Evolutionary conservation across 23 tunicate species (phyloP).

Genomic region (Botrylloides violaceus): DNA sequence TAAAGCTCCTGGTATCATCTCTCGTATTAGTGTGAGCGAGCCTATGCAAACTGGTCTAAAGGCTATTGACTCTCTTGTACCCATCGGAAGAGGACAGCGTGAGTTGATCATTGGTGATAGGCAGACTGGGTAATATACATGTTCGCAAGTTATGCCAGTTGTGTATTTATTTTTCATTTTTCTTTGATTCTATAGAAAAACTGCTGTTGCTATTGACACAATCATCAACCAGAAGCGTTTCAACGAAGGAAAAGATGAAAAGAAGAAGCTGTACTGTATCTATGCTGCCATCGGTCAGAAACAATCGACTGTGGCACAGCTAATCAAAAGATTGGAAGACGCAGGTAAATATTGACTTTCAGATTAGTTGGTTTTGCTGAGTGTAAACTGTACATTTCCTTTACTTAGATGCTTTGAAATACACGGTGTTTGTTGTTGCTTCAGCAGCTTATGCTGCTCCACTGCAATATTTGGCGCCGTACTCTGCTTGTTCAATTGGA

Average conservation of each 20-base stretch:
- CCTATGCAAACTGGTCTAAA: constrained; percentile 99
- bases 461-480: constrained; percentile 96
- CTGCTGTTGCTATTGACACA: constrained; percentile 98
- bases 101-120: constrained; percentile 99
- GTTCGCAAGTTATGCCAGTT: not conserved
- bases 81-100: constrained; percentile 99
- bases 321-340: constrained; percentile 82
- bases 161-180: not conserved
- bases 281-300: constrained; percentile 99
- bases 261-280: constrained; percentile 98
- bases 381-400: not conserved
- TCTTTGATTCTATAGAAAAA: constrained; percentile 55
- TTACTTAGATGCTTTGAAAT: constrained; percentile 81
- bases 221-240: constrained; percentile 98
- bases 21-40: constrained; percentile 98
- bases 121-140: constrained; percentile 78
- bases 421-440: constrained; percentile 96
- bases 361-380: not conserved
- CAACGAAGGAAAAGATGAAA: constrained; percentile 94
- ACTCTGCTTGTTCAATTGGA: constrained; percentile 99
- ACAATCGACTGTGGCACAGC: constrained; percentile 98
- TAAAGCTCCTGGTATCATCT: constrained; percentile 99
- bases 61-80: constrained; percentile 99
- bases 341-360: constrained; percentile 36
- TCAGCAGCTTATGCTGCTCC: constrained; percentile 99